Evolutionary conservation across 37 sponge, comb jelly and placozoan species (phyloP).

Genomic region (Chondrilla cf. caribensis): DNA sequence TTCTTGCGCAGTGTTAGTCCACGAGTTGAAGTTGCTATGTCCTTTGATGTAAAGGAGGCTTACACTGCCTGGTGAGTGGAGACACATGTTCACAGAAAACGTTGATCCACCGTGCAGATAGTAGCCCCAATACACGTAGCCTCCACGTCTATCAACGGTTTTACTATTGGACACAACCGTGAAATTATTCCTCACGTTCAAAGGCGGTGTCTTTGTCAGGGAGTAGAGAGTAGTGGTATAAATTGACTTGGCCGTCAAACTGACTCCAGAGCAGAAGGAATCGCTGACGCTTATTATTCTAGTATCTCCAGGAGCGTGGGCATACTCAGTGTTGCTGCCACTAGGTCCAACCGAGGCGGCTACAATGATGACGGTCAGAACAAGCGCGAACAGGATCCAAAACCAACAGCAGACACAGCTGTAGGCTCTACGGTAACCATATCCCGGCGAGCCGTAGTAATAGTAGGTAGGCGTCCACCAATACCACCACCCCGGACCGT

Average conservation of each 20-base stretch:
- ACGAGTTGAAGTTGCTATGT: background rate
- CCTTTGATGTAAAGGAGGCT: constrained; percentile 2
- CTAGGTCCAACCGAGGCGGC: background rate
- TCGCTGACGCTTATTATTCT: background rate
- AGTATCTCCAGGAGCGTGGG: background rate
- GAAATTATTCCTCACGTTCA: background rate
- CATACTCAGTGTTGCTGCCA: background rate
- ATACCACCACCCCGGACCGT: background rate
- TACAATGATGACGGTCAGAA: background rate
- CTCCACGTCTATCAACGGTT: background rate
- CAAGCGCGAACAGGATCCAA: background rate
- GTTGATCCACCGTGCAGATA: constrained; percentile 1
- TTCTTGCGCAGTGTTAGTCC: background rate
- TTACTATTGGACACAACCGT: background rate
- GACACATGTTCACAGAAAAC: background rate
- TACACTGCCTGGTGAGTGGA: background rate
- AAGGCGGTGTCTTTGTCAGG: background rate
- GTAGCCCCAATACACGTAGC: background rate
- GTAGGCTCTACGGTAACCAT: background rate
- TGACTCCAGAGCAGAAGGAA: background rate
- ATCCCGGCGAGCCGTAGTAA: background rate
- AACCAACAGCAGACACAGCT: background rate
- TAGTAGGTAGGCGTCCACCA: background rate
- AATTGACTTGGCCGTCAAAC: background rate
- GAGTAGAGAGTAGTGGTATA: background rate